Percentiles rank a stretch among this genome's conserved stretches.
Evolutionary conservation across 2,113 vertebrate species (phyloP).

Genomic region (Chascanopsetta lugubris): DNA sequence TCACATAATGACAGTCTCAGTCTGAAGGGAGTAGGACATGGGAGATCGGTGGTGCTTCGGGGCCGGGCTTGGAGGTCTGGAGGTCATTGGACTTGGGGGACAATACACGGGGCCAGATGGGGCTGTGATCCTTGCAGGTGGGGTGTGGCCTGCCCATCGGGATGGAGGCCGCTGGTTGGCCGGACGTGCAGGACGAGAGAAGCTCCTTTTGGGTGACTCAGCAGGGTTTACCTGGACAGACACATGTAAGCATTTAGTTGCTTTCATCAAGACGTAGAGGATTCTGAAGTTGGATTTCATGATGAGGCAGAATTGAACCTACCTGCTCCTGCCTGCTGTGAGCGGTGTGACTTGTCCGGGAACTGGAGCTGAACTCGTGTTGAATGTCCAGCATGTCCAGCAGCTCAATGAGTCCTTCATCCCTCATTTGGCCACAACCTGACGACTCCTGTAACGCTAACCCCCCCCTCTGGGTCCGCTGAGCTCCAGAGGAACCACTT

Average conservation of each 20-base stretch:
- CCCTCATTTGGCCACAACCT: conserved; percentile 48
- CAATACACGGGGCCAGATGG: conserved; percentile 74
- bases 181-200: conserved; percentile 92
- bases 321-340: conserved; percentile 72
- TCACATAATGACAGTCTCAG: conserved; percentile 86
- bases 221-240: conserved; percentile 57
- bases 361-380: conserved; percentile 80
- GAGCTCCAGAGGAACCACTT: conserved; percentile 75
- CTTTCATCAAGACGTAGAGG: not conserved
- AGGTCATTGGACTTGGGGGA: conserved; percentile 71
- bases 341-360: conserved; percentile 52
- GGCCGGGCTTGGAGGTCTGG: conserved; percentile 70
- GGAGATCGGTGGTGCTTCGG: conserved; percentile 67
- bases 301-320: conserved; percentile 11
- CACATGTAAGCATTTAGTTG: not conserved
- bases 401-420: conserved; percentile 79
- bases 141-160: conserved; percentile 88
- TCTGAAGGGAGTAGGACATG: conserved; percentile 75
- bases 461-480: conserved; percentile 56
- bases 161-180: conserved; percentile 93
- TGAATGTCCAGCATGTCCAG: conserved; percentile 85
- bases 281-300: not conserved
- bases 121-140: conserved; percentile 62
- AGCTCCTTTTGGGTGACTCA: conserved; percentile 78
- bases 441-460: conserved; percentile 38